Conservation (phyloP, 1,140 invertebrate genomes). For the Drosophila ambigua region DNA sequence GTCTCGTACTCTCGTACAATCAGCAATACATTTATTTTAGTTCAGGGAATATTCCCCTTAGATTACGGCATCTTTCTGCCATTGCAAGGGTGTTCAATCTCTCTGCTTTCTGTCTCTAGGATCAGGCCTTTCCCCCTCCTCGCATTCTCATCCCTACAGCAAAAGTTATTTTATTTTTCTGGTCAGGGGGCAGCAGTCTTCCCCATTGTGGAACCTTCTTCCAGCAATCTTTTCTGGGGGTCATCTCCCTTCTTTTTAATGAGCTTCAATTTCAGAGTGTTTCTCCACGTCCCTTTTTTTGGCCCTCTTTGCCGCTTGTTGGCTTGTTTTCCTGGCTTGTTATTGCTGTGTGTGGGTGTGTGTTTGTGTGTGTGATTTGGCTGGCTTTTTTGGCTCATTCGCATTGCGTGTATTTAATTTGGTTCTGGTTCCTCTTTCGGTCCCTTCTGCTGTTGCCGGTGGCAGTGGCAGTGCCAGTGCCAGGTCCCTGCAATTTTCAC, state of each 20-base stretch:
- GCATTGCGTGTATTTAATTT: constrained; percentile 75
- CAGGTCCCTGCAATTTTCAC: constrained; percentile 63
- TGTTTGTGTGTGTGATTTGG: constrained; percentile 39
- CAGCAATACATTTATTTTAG: too few relatives aligned
- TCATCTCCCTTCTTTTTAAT: constrained; percentile 64
- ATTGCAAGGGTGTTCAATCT: too few relatives aligned
- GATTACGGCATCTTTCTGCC: too few relatives aligned
- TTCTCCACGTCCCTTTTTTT: constrained; percentile 12
- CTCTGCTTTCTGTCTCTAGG: too few relatives aligned
- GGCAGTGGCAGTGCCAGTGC: neutral
- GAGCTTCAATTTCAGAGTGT: constrained; percentile 54
- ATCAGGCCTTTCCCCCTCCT: neutral
- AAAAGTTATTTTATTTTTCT: constrained; percentile 42
- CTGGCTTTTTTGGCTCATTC: constrained; percentile 44
- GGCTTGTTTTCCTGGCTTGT: constrained; percentile 68
- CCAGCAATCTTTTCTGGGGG: too few relatives aligned
- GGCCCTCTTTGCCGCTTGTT: constrained; percentile 37
- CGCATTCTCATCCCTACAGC: neutral
- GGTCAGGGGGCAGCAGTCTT: constrained; percentile 23
- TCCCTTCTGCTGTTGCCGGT: constrained; percentile 9
- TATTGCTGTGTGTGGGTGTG: constrained; percentile 58
- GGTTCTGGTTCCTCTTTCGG: constrained; percentile 41
- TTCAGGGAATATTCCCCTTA: too few relatives aligned
- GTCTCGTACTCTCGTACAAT: too few relatives aligned
- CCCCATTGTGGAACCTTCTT: constrained; percentile 48